Percentiles rank a stretch among this genome's conserved stretches.
Evolutionary conservation across 1,140 invertebrate species (phyloP).

Genomic region (Brachionus koreanus): DNA sequence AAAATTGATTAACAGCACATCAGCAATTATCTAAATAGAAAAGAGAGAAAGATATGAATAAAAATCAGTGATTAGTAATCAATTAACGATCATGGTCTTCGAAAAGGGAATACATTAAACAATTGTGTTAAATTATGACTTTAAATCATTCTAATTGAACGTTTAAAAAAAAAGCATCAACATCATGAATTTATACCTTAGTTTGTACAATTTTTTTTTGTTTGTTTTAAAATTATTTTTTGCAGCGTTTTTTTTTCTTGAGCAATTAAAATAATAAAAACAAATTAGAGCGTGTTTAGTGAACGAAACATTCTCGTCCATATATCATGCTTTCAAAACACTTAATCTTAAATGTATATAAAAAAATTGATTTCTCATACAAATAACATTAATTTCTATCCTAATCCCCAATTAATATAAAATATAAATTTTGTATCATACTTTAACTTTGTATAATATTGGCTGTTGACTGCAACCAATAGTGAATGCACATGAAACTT

Average conservation of each 20-base stretch:
- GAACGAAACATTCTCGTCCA: neutral
- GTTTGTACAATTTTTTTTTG: neutral
- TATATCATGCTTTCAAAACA: neutral
- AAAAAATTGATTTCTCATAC: neutral
- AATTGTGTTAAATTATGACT: neutral
- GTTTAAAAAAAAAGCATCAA: neutral
- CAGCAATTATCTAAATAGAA: slow-evolving; percentile 11
- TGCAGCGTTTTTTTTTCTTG: neutral
- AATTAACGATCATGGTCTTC: neutral
- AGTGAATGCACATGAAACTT: neutral
- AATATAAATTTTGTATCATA: neutral
- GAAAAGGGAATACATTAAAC: neutral
- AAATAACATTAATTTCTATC: neutral
- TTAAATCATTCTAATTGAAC: neutral
- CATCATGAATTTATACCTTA: neutral
- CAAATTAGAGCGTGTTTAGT: neutral
- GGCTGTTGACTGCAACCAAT: neutral
- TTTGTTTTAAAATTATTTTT: slow-evolving; percentile 5
- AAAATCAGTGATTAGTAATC: slow-evolving; percentile 31
- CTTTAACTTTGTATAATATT: neutral
- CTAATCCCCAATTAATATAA: neutral
- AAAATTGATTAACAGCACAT: slow-evolving; percentile 6
- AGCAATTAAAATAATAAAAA: neutral
- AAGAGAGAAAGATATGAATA: neutral
- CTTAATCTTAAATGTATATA: neutral